Conservation (phyloP, 2,113 vertebrate genomes). For the Machaerirhynchus nigripectus region DNA sequence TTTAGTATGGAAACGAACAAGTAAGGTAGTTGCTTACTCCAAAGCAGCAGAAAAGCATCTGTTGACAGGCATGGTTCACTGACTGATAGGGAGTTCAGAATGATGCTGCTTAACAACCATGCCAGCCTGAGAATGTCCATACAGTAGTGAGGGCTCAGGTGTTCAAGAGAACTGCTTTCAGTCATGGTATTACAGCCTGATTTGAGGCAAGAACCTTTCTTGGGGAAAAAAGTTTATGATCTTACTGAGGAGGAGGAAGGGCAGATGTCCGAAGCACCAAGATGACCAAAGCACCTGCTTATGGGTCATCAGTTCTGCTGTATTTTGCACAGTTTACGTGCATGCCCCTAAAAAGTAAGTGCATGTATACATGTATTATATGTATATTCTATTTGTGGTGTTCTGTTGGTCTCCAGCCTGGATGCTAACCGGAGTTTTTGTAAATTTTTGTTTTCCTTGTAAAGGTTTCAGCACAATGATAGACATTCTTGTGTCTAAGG, state of each 20-base stretch:
- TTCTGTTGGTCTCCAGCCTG: neutral
- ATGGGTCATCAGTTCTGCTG: neutral
- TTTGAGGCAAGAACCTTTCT: neutral
- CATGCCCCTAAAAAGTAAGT: neutral
- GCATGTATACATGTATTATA: neutral
- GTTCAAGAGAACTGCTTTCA: neutral
- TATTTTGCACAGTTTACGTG: neutral
- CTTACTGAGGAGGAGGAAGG: neutral
- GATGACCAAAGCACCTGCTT: neutral
- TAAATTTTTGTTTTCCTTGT: neutral
- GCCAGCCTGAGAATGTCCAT: neutral
- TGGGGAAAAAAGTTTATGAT: neutral
- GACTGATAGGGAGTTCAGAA: neutral
- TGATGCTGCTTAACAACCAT: neutral
- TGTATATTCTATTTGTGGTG: neutral
- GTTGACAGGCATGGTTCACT: neutral
- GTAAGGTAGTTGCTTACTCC: neutral
- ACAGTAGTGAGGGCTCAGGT: neutral
- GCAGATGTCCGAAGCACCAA: neutral
- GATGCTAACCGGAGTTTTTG: neutral
- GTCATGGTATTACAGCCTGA: neutral
- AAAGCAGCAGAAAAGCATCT: neutral
- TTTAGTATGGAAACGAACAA: neutral
- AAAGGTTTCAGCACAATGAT: neutral
- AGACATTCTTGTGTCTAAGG: neutral